Evolutionary conservation across 2,113 vertebrate species (phyloP).

Genomic region (Mystacornis crossleyi): DNA sequence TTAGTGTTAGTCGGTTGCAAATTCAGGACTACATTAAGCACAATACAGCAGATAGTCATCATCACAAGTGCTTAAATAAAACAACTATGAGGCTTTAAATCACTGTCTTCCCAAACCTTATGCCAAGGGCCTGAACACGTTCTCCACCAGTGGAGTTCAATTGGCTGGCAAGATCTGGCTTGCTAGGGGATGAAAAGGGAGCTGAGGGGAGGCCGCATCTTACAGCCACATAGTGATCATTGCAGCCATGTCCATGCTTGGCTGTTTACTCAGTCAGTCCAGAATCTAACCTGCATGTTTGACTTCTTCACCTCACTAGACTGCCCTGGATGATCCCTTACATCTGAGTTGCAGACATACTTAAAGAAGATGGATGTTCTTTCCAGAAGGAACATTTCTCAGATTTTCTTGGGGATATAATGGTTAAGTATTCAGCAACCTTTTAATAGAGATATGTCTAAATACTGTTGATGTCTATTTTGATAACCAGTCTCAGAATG

Average conservation of each 20-base stretch:
- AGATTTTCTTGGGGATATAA: background rate
- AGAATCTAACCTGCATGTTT: background rate
- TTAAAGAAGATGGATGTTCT: background rate
- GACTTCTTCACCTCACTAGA: background rate
- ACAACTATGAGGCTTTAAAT: background rate
- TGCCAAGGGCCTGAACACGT: background rate
- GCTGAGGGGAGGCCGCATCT: background rate
- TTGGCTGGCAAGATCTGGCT: background rate
- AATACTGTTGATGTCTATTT: background rate
- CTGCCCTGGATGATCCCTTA: background rate
- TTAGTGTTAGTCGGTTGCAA: background rate
- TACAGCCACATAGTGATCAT: background rate
- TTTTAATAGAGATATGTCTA: background rate
- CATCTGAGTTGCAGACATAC: background rate
- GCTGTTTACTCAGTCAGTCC: background rate
- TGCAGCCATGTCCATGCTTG: background rate
- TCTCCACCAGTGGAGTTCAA: background rate
- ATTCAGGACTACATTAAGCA: background rate
- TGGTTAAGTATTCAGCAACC: background rate
- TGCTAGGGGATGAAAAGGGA: accelerated
- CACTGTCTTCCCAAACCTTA: background rate
- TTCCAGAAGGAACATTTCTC: background rate
- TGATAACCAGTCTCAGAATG: background rate
- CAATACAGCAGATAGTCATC: background rate
- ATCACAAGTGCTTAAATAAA: background rate